Conservation (phyloP, 2,797 vertebrate species). For the Hirundo rustica region DNA sequence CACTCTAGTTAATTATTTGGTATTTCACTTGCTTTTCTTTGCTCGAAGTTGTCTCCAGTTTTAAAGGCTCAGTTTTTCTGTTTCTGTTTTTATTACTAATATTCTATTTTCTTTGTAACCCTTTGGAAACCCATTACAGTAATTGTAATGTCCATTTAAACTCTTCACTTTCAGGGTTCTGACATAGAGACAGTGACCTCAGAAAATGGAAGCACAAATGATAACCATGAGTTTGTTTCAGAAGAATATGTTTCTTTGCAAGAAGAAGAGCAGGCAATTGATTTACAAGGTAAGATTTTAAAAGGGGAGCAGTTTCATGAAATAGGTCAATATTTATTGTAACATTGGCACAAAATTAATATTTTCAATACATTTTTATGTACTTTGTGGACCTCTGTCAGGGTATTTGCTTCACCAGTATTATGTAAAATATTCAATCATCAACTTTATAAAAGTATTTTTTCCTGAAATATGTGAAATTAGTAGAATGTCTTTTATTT, state of each 20-base stretch:
- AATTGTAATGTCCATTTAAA: background rate
- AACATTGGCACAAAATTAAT: background rate
- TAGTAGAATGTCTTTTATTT: background rate
- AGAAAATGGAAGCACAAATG: constrained; percentile 75
- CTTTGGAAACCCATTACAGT: background rate
- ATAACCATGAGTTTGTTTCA: constrained; percentile 53
- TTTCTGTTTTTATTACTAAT: background rate
- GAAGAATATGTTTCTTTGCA: constrained; percentile 60
- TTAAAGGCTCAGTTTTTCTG: background rate
- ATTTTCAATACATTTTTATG: background rate
- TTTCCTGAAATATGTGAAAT: background rate
- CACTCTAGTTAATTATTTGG: background rate
- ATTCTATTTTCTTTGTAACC: background rate
- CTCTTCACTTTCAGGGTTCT: constrained; percentile 83
- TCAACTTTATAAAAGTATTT: background rate
- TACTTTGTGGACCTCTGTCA: background rate
- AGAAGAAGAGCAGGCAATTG: constrained; percentile 64
- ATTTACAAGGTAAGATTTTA: constrained; percentile 60
- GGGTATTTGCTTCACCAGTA: background rate
- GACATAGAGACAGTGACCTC: constrained; percentile 86
- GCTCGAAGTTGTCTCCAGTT: background rate
- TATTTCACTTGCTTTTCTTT: background rate
- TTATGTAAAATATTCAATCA: background rate
- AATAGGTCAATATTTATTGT: background rate
- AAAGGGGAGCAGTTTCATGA: background rate